Base-by-base conservation (phyloP, 1,140 invertebrate species). In the Mycetomoellerius zeteki region DNA sequence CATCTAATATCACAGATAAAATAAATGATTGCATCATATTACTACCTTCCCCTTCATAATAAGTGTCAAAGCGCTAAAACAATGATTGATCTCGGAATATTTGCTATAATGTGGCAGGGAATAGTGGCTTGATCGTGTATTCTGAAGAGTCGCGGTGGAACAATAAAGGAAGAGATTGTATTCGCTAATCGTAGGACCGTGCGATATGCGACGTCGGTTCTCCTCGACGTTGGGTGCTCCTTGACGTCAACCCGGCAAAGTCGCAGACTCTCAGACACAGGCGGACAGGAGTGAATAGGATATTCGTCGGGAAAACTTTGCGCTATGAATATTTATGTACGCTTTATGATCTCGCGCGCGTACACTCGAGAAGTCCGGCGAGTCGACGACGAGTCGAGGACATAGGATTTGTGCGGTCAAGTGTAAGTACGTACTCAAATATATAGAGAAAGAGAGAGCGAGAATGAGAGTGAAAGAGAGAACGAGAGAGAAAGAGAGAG, bases 151-250 rank as follows among this genome's bases (percentile, higher is more conserved):
- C 47, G 88, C 86, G 80, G 43, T 77, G 88, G 69, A 62, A 86
- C 80, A 89, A 81, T 89, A 86, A 89, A 89, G 60, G 47, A 54
- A 50, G 47, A 50, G 88, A 86, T 69, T 88, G 88, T 89, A 72
- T 50, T 90, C 77, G 84, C 56, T 82, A 88, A 76, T 82, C 80
- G 69, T 75, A 62, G 88, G 54, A 82, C 56, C 84, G 37, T 76
- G 82, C 58, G 87, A 77, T 65, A 69, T 54, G 75, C 77, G 69
- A 82, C 47, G 58, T 80, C 72, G 69, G 54, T 62, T n/a, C 33
- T 65, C 75, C 71, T 87, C 64, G 33, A 82, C 24, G 78, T 80
- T 64, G 67, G 50, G 50, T 75, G 27, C 27, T 62, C 64, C 65
- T 86, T 43, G 86, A 78, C 14, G 58, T 24, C 47, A 10, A 73